Conservation (phyloP, 2,888 invertebrate genomes). For the Yponomeuta evonymella region DNA sequence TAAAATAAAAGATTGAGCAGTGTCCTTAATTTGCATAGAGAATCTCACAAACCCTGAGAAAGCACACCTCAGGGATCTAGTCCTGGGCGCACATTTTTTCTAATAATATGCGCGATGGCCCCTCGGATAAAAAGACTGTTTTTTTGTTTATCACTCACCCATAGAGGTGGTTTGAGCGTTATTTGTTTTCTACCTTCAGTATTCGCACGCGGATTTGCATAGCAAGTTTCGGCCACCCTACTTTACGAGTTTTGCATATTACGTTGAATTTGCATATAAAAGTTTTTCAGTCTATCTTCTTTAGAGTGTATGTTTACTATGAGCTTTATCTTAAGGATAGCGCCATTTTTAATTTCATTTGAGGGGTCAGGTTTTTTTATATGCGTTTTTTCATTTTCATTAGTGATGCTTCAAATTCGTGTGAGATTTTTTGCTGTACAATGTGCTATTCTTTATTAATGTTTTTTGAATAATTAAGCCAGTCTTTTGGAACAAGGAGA, state of each 20-base stretch:
- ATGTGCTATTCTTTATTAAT: conserved; percentile 29
- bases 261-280: conserved; percentile 60
- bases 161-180: conserved; percentile 66
- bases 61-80: conserved; percentile 50
- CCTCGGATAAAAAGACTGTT: conserved; percentile 66
- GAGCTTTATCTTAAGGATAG: conserved; percentile 66
- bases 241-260: conserved; percentile 39
- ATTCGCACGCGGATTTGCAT: conserved; percentile 74
- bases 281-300: conserved; percentile 55
- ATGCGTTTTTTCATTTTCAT: conserved; percentile 52
- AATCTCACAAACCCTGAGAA: conserved; percentile 53
- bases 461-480: conserved; percentile 61
- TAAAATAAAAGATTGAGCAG: conserved; percentile 74
- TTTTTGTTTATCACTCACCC: conserved; percentile 64
- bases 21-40: conserved; percentile 64
- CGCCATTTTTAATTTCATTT: conserved; percentile 59
- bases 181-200: conserved; percentile 61
- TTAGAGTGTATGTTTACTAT: conserved; percentile 60
- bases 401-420: conserved; percentile 58
- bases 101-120: conserved; percentile 20
- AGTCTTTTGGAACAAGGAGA: conserved; percentile 54
- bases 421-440: conserved; percentile 41
- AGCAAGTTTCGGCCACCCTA: conserved; percentile 61
- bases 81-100: conserved; percentile 40
- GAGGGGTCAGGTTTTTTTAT: conserved; percentile 61